phyloP scores from a whole-genome alignment of 1,140 invertebrate genomes.

The Drosophila suzukii region DNA sequence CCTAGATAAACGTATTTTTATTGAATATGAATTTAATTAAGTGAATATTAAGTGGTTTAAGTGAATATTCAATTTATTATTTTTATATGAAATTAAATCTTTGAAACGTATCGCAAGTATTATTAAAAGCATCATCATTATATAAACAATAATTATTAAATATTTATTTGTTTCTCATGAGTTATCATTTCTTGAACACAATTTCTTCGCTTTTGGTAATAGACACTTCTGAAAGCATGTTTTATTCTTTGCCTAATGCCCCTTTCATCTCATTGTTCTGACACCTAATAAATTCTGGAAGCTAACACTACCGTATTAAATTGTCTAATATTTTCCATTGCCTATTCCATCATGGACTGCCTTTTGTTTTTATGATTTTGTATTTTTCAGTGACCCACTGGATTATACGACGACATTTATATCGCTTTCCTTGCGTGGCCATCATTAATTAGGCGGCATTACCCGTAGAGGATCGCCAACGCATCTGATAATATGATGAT shows the following conservation, averaged over 20 bases:
- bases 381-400: conserved; percentile 39
- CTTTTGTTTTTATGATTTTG: conserved; percentile 14
- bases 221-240: neutral
- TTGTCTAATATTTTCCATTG: conserved; percentile 38
- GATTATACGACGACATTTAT: conserved; percentile 57
- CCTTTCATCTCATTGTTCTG: neutral
- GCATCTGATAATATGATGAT: conserved; percentile 51
- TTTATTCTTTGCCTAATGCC: neutral
- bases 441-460: conserved; percentile 76
- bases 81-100: no score
- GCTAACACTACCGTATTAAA: conserved; percentile 19
- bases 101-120: no score
- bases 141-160: no score
- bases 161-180: no score
- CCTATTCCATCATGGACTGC: conserved; percentile 8
- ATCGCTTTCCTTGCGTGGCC: conserved; percentile 43
- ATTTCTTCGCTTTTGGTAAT: no score
- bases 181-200: no score
- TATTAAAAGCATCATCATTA: no score
- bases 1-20: neutral
- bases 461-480: conserved; percentile 65
- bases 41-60: no score
- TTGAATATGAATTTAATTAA: no score
- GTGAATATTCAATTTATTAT: no score
- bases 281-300: conserved; percentile 12